Evolutionary conservation across 2,888 invertebrate genomes (phyloP).

Genomic region (Xiphydria camelus): DNA sequence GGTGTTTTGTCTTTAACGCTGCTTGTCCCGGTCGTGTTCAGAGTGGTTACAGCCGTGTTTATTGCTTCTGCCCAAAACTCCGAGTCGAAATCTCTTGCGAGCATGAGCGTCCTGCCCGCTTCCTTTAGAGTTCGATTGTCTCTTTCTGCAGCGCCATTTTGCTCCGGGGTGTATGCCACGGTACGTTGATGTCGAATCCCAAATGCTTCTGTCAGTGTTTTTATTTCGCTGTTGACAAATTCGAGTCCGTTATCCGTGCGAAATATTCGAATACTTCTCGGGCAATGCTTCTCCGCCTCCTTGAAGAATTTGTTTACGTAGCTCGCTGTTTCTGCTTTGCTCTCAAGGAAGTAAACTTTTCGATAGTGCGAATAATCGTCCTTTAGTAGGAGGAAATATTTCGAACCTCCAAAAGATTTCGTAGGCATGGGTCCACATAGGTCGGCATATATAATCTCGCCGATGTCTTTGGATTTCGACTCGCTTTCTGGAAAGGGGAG

Average conservation of each 20-base stretch:
- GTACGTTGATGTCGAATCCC: slow-evolving; percentile 16
- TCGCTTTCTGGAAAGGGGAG: not conserved
- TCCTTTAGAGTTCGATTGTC: slow-evolving; percentile 23
- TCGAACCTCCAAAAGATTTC: slow-evolving; percentile 1
- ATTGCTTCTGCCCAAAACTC: slow-evolving; percentile 24
- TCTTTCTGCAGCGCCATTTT: slow-evolving; percentile 21
- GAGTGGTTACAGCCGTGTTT: slow-evolving; percentile 5
- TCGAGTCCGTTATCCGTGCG: slow-evolving; percentile 10
- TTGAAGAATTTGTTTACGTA: not conserved
- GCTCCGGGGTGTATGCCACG: slow-evolving; percentile 16
- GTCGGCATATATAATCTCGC: slow-evolving; percentile 5
- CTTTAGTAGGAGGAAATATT: slow-evolving; percentile 1
- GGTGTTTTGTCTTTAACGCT: slow-evolving; percentile 13
- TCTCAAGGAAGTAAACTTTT: not conserved
- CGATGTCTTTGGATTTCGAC: not conserved
- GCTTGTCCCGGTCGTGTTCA: slow-evolving; percentile 12
- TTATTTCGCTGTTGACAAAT: slow-evolving; percentile 1
- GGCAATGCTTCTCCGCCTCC: not conserved
- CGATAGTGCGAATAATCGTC: slow-evolving; percentile 6
- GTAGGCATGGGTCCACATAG: slow-evolving; percentile 6
- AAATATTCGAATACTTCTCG: not conserved
- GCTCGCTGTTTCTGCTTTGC: not conserved
- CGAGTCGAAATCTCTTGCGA: slow-evolving; percentile 6
- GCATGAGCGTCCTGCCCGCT: slow-evolving; percentile 12
- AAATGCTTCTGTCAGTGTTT: not conserved